phyloP scores from a whole-genome alignment of 2,113 vertebrate genomes.

The Stegastes partitus region DNA sequence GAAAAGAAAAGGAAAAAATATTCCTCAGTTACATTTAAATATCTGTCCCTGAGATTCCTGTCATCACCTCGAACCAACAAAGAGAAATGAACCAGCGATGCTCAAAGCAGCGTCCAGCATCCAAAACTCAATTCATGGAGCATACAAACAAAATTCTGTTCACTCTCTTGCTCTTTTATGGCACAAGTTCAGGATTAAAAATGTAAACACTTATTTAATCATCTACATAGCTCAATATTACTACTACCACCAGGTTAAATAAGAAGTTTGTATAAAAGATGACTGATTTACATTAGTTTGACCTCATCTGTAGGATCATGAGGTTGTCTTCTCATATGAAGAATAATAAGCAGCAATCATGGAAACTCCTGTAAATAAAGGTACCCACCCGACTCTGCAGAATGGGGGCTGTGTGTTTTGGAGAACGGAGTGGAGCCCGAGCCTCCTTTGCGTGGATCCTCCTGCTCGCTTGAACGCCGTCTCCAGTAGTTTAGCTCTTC shows the following conservation, averaged over 20 bases:
- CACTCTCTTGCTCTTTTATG: background rate
- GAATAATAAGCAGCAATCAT: background rate
- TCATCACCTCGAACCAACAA: background rate
- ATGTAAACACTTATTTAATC: too few species aligned
- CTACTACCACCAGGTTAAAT: background rate
- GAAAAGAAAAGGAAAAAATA: background rate
- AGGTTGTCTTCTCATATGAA: background rate
- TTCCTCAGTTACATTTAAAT: background rate
- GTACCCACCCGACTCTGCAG: slow-evolving; percentile 89
- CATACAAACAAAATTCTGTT: background rate
- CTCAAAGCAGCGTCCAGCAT: background rate
- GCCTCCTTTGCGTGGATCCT: slow-evolving; percentile 91
- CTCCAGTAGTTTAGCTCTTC: slow-evolving; percentile 98
- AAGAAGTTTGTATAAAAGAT: background rate
- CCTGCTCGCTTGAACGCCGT: slow-evolving; percentile 91
- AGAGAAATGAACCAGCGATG: background rate
- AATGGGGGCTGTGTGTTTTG: slow-evolving; percentile 93
- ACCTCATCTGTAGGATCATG: background rate
- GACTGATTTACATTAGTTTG: background rate
- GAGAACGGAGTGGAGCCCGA: slow-evolving; percentile 76
- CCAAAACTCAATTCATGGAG: background rate
- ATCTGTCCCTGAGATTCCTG: background rate
- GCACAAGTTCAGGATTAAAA: background rate
- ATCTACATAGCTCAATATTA: too few species aligned
- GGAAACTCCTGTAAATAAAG: background rate